Percentiles rank a stretch among this genome's conserved stretches.
Evolutionary conservation across 2,113 vertebrate species (phyloP).

Genomic region (Ptychochromis oligacanthus): DNA sequence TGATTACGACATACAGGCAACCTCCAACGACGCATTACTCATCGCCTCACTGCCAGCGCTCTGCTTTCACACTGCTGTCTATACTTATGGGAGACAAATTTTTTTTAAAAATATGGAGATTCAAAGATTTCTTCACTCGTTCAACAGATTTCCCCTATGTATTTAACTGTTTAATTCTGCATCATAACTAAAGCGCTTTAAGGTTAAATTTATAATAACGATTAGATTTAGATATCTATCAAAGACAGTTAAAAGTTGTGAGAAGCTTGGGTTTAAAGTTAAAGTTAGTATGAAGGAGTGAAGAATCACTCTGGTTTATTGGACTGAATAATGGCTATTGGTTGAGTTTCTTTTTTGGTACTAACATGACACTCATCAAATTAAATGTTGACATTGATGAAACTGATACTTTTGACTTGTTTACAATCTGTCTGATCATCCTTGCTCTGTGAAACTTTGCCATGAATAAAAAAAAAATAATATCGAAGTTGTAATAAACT

Average conservation of each 20-base stretch:
- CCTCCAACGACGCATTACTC: slow-evolving; percentile 84
- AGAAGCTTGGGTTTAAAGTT: not conserved
- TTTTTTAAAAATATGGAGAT: slow-evolving; percentile 51
- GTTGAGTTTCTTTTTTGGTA: not conserved
- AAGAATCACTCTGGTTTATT: too few relatives aligned
- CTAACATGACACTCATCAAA: not conserved
- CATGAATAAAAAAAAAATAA: not conserved
- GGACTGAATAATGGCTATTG: not conserved
- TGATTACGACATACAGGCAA: slow-evolving; percentile 76
- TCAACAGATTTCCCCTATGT: not conserved
- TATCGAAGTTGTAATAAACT: too few relatives aligned
- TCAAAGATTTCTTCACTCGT: not conserved
- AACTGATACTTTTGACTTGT: not conserved
- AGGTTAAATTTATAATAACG: not conserved
- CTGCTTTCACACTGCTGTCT: slow-evolving; percentile 28
- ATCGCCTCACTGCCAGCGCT: slow-evolving; percentile 67
- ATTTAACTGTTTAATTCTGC: not conserved
- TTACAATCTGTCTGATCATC: not conserved
- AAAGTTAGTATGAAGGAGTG: not conserved
- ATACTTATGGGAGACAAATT: slow-evolving; percentile 6
- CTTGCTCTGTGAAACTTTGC: not conserved
- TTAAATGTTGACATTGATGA: not conserved
- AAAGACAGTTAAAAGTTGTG: not conserved
- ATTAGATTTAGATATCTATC: not conserved
- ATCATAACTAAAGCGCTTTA: not conserved